These are phyloP conservation scores for Osmerus eperlanus DNA, from an alignment of 2,113 vertebrate genomes.

Conservation along the genomic window DNA sequence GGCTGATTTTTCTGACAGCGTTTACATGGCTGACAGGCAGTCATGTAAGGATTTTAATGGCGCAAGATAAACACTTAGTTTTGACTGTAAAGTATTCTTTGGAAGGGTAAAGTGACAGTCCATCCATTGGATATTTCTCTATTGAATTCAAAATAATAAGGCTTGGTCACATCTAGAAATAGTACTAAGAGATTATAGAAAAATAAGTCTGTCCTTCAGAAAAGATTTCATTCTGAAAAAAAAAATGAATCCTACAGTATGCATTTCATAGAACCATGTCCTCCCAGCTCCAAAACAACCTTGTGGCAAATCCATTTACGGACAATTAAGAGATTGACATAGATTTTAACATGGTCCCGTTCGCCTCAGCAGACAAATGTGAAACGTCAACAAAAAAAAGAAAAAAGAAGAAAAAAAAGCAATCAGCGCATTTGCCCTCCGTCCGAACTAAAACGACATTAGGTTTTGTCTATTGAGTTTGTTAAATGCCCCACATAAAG, in stretches of 20 bases:
- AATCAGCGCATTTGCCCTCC: slow-evolving; percentile 56
- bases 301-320: slow-evolving; percentile 56
- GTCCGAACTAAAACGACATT: slow-evolving; percentile 67
- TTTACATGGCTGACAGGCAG: slow-evolving; percentile 59
- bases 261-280: slow-evolving; percentile 9
- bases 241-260: neutral
- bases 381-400: slow-evolving; percentile 59
- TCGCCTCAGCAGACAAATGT: slow-evolving; percentile 52
- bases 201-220: neutral
- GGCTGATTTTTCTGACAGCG: slow-evolving; percentile 66
- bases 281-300: slow-evolving; percentile 32
- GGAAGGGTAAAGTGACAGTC: neutral
- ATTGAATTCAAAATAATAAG: neutral
- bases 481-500: slow-evolving; percentile 73
- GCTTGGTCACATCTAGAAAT: no score
- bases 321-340: slow-evolving; percentile 66
- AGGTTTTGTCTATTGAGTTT: slow-evolving; percentile 68
- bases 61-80: slow-evolving; percentile 39
- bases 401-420: slow-evolving; percentile 9
- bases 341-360: slow-evolving; percentile 60
- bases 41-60: slow-evolving; percentile 45
- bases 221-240: neutral
- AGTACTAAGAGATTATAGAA: neutral
- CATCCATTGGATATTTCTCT: neutral
- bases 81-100: slow-evolving; percentile 16